These are phyloP conservation scores for Oedothorax gibbosus DNA, from an alignment of 1,140 invertebrate genomes.

Conservation along the genomic window DNA sequence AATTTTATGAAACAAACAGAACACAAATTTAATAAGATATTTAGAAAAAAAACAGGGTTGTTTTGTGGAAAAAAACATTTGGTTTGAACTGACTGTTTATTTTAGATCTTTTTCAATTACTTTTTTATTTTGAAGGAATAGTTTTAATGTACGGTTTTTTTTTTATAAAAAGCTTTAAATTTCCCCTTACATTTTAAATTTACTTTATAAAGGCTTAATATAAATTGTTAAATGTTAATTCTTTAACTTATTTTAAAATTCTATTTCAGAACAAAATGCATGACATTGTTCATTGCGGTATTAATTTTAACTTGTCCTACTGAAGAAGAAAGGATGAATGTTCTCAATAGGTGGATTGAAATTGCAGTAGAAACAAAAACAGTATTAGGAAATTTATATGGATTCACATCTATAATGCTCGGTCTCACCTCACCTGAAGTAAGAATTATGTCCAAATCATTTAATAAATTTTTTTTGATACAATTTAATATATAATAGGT, in stretches of 20 bases:
- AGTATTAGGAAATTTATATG: constrained; percentile 90
- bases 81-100: too few species aligned
- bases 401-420: constrained; percentile 91
- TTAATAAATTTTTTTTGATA: background rate
- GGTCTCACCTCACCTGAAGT: constrained; percentile 88
- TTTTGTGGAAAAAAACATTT: too few species aligned
- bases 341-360: constrained; percentile 91
- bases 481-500: too few species aligned
- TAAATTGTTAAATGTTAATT: too few species aligned
- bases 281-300: constrained; percentile 87
- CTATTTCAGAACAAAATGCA: constrained; percentile 74
- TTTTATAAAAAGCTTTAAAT: background rate
- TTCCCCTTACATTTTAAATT: background rate
- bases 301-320: constrained; percentile 84
- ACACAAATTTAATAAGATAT: too few species aligned
- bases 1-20: too few species aligned
- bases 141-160: background rate
- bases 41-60: too few species aligned
- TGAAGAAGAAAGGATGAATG: constrained; percentile 80
- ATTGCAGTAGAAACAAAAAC: constrained; percentile 91
- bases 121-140: background rate
- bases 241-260: background rate
- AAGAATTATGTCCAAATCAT: constrained; percentile 39
- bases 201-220: background rate
- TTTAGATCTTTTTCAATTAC: too few species aligned